These are phyloP conservation scores for Taenaris catops DNA, from an alignment of 2,888 invertebrate genomes.

Conservation along the genomic window DNA sequence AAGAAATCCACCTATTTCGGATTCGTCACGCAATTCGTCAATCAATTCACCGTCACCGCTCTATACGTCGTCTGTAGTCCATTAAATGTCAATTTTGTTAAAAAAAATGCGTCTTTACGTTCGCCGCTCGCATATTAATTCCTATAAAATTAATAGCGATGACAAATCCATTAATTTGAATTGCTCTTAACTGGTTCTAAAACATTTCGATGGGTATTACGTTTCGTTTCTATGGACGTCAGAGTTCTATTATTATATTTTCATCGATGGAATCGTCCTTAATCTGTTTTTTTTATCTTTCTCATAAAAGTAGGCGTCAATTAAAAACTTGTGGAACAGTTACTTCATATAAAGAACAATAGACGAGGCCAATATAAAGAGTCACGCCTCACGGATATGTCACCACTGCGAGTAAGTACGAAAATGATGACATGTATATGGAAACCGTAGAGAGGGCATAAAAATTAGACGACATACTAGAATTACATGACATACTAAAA, in stretches of 20 bases:
- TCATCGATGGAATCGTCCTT: background rate
- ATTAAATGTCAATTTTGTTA: constrained; percentile 73
- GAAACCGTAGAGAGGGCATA: no score
- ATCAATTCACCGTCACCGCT: constrained; percentile 70
- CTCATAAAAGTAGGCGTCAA: no score
- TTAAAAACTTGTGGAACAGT: no score
- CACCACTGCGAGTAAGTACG: no score
- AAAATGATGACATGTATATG: no score
- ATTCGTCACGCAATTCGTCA: constrained; percentile 79
- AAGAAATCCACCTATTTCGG: constrained; percentile 76
- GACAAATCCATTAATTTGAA: constrained; percentile 77
- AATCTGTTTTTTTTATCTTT: no score
- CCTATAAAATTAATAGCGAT: constrained; percentile 77
- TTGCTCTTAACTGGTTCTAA: constrained; percentile 49
- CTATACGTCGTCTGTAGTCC: constrained; percentile 56
- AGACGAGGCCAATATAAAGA: no score
- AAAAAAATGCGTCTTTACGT: constrained; percentile 56
- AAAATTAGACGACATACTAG: no score
- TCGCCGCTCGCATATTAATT: constrained; percentile 75
- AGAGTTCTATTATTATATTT: constrained; percentile 1
- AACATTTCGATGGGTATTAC: constrained; percentile 13
- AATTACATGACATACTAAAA: no score
- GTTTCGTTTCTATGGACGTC: constrained; percentile 8
- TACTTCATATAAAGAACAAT: no score
- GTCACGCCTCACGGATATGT: no score